Percentiles rank a stretch among this genome's conserved stretches.
Evolutionary conservation across 2,888 invertebrate genomes (phyloP).

Genomic region (Lottia gigantea): DNA sequence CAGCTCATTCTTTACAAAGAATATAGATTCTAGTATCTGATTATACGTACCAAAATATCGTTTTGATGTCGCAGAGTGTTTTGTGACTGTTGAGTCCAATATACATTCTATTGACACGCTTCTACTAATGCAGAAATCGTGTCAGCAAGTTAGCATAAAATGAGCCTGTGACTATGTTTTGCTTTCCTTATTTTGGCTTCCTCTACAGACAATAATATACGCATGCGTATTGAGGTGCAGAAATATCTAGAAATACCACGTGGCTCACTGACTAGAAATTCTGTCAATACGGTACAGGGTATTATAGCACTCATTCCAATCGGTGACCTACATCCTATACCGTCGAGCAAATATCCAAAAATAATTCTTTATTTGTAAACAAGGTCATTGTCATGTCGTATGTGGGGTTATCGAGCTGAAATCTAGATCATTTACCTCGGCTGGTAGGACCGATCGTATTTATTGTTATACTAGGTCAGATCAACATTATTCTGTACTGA

Average conservation of each 20-base stretch:
- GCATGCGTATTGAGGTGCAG: not conserved
- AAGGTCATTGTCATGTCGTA: not conserved
- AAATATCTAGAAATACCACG: not conserved
- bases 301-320: too few relatives aligned
- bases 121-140: constrained; percentile 1
- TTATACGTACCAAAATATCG: not conserved
- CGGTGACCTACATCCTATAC: too few relatives aligned
- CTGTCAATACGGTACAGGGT: too few relatives aligned
- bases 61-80: not conserved
- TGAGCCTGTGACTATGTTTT: not conserved
- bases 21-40: not conserved
- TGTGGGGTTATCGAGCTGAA: too few relatives aligned
- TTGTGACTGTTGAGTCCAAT: not conserved
- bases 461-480: too few relatives aligned
- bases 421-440: too few relatives aligned
- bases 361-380: not conserved
- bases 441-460: too few relatives aligned
- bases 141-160: not conserved
- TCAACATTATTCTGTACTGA: too few relatives aligned
- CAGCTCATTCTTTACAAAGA: too few relatives aligned
- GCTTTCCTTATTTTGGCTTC: not conserved
- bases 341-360: too few relatives aligned
- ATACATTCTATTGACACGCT: constrained; percentile 8
- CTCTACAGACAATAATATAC: constrained; percentile 1
- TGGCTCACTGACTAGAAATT: not conserved